A percentile compares a stretch with the other conserved stretches of the same genome.
Conservation (phyloP, 1,140 invertebrate genomes). For the Drusus annulatus region DNA sequence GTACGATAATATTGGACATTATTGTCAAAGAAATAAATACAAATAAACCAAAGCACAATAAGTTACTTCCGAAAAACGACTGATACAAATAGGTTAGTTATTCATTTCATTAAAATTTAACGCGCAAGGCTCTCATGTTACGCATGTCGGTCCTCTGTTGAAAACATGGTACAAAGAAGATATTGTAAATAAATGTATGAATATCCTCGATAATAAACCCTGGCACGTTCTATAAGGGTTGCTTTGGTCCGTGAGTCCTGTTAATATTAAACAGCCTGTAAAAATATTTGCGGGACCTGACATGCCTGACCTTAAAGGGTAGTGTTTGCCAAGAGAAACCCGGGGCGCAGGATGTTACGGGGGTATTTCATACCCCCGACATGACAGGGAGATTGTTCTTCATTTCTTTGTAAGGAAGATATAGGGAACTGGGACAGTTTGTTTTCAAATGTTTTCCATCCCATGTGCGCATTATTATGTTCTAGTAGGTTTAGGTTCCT, state of each 20-base stretch:
- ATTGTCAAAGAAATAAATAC: too few relatives aligned
- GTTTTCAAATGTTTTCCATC: too few relatives aligned
- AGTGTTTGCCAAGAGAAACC: not conserved
- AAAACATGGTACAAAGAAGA: slow-evolving; percentile 8
- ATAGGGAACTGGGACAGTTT: not conserved
- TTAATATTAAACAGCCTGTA: slow-evolving; percentile 40
- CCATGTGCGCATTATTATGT: not conserved
- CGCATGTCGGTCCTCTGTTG: too few relatives aligned
- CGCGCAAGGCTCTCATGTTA: too few relatives aligned
- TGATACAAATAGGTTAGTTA: too few relatives aligned
- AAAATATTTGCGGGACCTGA: slow-evolving; percentile 43
- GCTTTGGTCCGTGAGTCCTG: slow-evolving; percentile 13
- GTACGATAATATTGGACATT: too few relatives aligned
- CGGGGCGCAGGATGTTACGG: not conserved
- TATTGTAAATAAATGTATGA: slow-evolving; percentile 34
- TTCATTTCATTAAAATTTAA: too few relatives aligned
- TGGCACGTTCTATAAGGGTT: slow-evolving; percentile 15
- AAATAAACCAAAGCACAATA: too few relatives aligned
- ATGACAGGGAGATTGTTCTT: slow-evolving; percentile 22
- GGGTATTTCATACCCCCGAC: slow-evolving; percentile 1
- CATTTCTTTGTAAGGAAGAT: slow-evolving; percentile 20
- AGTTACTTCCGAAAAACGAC: too few relatives aligned
- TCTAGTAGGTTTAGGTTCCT: too few relatives aligned
- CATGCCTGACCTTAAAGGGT: slow-evolving; percentile 24
- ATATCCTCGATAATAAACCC: slow-evolving; percentile 23